These are phyloP conservation scores for Spodoptera frugiperda DNA, from an alignment of 1,140 invertebrate species.

Conservation along the genomic window DNA sequence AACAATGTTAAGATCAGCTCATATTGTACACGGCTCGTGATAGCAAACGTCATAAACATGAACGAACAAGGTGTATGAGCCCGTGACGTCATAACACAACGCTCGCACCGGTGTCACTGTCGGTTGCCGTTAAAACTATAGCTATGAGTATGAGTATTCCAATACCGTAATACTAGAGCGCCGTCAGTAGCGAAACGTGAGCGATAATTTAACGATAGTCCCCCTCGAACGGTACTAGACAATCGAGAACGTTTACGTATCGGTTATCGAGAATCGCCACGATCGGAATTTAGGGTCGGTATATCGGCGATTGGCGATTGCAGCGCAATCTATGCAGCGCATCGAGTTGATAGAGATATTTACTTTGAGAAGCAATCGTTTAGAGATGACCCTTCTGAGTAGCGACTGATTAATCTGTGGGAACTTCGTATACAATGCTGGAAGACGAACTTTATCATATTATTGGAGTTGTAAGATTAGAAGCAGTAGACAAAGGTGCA, in stretches of 20 bases:
- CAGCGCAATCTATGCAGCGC: conserved; percentile 55
- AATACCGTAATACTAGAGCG: conserved; percentile 66
- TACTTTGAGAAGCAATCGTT: conserved; percentile 50
- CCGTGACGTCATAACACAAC: conserved; percentile 27
- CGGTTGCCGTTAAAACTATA: conserved; percentile 51
- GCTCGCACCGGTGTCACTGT: conserved; percentile 50
- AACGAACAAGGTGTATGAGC: conserved; percentile 24
- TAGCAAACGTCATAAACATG: conserved; percentile 20
- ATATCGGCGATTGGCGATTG: conserved; percentile 50
- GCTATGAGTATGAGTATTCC: conserved; percentile 53
- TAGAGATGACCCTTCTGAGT: conserved; percentile 16
- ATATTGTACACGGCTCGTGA: conserved; percentile 11
- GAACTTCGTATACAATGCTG: not conserved
- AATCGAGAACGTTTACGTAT: conserved; percentile 78
- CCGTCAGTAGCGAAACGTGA: conserved; percentile 81
- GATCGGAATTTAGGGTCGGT: conserved; percentile 72
- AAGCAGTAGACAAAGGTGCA: too few relatives aligned
- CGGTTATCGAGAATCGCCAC: conserved; percentile 79
- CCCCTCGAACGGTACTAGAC: conserved; percentile 73
- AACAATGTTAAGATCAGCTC: not conserved
- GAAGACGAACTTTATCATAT: too few relatives aligned
- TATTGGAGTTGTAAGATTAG: too few relatives aligned
- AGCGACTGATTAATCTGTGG: conserved; percentile 23
- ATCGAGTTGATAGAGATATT: conserved; percentile 63
- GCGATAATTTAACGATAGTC: conserved; percentile 82